Base-by-base conservation (phyloP, 2,888 invertebrate species). In the Aquatica leii region DNA sequence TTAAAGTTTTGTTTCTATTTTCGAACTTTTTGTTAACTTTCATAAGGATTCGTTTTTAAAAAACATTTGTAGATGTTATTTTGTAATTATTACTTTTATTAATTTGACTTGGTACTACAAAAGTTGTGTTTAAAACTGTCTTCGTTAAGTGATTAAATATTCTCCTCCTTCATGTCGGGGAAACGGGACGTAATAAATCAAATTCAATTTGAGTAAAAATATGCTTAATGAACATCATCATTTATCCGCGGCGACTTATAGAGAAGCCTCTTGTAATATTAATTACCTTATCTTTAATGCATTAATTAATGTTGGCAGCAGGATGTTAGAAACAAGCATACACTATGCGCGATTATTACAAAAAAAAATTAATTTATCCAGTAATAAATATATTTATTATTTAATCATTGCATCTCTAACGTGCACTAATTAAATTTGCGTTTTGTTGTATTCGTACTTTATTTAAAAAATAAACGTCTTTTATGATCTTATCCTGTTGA, bases 401-500 rank as follows among this genome's bases (percentile, higher is more conserved):
- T 24, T 4, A 6, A 2, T 40, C 31, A 50, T 57, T 50, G 57
- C 57, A 50, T 56, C 56, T 40, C 18, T 20, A 20, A 50, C n/a
- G 31, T 34, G 18, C 6, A 46, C 46, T 18, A 18, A 20, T 41
- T 59, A 31, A 52, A 24, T 34, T n/a, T 8, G 40, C 24, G 58
- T 51, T 41, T 11, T 11, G 14, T 12, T 17, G 12, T 40, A 18
- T 59, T n/a, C 40, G 24, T 41, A 20, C 48, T 60, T 48, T 35
- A 48, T 55, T 52, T 31, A 21, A 34, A 54, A 35, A 57, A n/a
- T n/a, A n/a, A 60, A 58, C 60, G 51, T 51, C 56, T 55, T 53
- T 71, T 69, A 66, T 69, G 72, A 73, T 73, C 71, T 72, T 72
- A 71, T 71, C 71, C 72, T 66, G 70, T 68, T 70, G 71, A 76